phyloP scores from a whole-genome alignment of 2,888 invertebrate genomes.

The Phasia obesa region DNA sequence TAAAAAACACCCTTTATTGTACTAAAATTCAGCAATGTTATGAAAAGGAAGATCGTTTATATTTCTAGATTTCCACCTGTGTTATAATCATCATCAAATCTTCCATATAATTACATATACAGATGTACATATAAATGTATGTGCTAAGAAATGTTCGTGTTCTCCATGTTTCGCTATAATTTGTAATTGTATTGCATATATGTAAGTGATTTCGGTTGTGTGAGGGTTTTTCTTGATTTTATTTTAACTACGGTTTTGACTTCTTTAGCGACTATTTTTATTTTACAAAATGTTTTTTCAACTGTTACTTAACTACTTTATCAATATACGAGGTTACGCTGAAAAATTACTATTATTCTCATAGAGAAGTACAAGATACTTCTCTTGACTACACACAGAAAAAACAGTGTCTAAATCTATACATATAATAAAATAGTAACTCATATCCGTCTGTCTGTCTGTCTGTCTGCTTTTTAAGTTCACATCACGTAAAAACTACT shows the following conservation, averaged over 20 bases:
- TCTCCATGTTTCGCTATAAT: constrained; percentile 39
- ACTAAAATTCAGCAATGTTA: constrained; percentile 41
- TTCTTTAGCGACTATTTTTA: not conserved
- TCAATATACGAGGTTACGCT: not conserved
- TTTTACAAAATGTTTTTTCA: not conserved
- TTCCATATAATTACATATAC: not conserved
- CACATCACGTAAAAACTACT: too few relatives aligned
- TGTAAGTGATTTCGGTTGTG: too few relatives aligned
- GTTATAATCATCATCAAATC: constrained; percentile 53
- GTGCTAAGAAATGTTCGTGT: constrained; percentile 16
- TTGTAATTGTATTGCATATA: constrained; percentile 19
- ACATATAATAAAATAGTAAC: too few relatives aligned
- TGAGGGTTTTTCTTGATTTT: constrained; percentile 11
- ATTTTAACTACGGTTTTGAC: not conserved
- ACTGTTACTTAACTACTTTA: not conserved
- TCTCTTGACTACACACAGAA: too few relatives aligned
- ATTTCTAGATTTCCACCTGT: constrained; percentile 74
- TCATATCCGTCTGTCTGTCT: too few relatives aligned
- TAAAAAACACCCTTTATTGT: too few relatives aligned
- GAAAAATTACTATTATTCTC: too few relatives aligned
- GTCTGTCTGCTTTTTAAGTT: too few relatives aligned
- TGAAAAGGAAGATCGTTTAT: constrained; percentile 43
- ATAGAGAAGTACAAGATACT: too few relatives aligned
- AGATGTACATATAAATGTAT: not conserved
- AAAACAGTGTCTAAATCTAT: too few relatives aligned